A percentile compares a stretch with the other conserved stretches of the same genome.
Evolutionary conservation across 2,797 vertebrate species (phyloP).

Genomic region (Xerus rutilus): DNA sequence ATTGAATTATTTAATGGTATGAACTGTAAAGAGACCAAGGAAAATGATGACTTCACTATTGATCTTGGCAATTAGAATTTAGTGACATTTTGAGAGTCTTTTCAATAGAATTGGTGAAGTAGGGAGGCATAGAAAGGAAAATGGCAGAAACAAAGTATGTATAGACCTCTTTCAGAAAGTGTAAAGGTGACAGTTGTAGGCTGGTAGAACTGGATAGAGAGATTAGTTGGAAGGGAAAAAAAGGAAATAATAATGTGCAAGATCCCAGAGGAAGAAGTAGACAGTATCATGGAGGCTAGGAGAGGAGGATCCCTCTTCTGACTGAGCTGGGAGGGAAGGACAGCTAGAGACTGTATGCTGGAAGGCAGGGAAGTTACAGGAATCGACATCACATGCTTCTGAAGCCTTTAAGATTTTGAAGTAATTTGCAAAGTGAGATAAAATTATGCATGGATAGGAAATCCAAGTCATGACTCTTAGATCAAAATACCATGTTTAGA

Average conservation of each 20-base stretch:
- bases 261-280: neutral
- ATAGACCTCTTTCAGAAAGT: neutral
- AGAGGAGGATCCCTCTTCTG: neutral
- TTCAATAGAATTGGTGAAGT: neutral
- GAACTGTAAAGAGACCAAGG: neutral
- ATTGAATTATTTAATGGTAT: neutral
- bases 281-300: neutral
- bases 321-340: neutral
- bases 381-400: neutral
- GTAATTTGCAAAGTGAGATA: neutral
- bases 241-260: neutral
- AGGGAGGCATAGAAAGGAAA: neutral
- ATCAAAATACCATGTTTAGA: conserved; percentile 22
- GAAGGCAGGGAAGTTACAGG: neutral
- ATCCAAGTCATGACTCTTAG: neutral
- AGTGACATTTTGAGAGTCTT: conserved; percentile 29
- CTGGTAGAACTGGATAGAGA: neutral
- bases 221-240: neutral
- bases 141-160: neutral
- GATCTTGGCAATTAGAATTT: neutral
- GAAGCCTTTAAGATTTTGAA: conserved; percentile 16
- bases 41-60: neutral
- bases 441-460: neutral
- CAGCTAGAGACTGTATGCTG: neutral
- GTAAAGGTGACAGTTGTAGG: neutral